Evolutionary conservation across 1,140 invertebrate species (phyloP).

Genomic region (Hyles vespertilio): DNA sequence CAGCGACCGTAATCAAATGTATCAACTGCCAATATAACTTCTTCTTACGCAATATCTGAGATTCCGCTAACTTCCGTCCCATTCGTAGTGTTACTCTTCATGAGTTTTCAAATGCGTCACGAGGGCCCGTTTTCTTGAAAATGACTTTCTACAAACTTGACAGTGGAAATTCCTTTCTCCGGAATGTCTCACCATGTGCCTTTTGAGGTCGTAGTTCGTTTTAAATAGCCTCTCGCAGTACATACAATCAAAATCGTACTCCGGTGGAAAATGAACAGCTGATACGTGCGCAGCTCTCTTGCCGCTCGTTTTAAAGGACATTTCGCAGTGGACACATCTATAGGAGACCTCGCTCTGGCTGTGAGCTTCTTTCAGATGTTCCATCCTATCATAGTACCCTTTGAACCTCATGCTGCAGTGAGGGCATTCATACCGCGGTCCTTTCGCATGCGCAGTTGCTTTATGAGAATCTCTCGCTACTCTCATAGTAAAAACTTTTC

Average conservation of each 20-base stretch:
- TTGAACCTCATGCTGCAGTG: conserved; percentile 57
- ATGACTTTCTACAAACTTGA: conserved; percentile 58
- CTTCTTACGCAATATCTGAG: conserved; percentile 3
- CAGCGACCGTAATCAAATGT: no score
- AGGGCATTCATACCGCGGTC: conserved; percentile 58
- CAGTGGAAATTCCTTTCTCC: conserved; percentile 60
- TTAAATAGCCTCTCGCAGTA: conserved; percentile 59
- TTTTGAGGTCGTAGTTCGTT: conserved; percentile 55
- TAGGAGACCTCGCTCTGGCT: conserved; percentile 55
- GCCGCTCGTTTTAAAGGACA: conserved; percentile 59
- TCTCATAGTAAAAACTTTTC: conserved; percentile 48
- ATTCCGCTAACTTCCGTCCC: not conserved
- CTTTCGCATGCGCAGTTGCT: conserved; percentile 51
- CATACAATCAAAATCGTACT: conserved; percentile 41
- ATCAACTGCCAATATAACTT: no score
- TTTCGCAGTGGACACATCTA: conserved; percentile 51
- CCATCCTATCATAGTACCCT: conserved; percentile 58
- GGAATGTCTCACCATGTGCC: conserved; percentile 58
- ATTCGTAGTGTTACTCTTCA: conserved; percentile 26
- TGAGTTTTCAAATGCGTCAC: conserved; percentile 49
- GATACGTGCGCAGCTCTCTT: conserved; percentile 52
- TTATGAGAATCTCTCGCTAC: conserved; percentile 60
- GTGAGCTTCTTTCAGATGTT: conserved; percentile 58
- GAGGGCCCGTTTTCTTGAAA: conserved; percentile 57
- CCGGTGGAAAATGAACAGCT: conserved; percentile 48